Base-by-base conservation (phyloP, 2,888 invertebrate species). In the Pyrgus malvae region DNA sequence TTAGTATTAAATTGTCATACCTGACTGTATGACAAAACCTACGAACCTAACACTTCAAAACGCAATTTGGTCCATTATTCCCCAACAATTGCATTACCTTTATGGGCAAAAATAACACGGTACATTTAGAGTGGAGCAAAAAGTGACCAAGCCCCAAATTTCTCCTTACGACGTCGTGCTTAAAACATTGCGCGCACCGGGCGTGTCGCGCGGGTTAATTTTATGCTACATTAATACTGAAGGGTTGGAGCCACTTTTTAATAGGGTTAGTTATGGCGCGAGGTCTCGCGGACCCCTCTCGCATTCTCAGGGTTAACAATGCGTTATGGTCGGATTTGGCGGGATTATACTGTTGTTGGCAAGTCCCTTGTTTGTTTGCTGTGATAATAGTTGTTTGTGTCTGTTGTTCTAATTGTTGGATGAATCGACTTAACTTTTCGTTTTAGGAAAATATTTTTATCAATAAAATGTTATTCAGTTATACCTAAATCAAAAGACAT, bases 191-290 rank as follows among this genome's bases (percentile, higher is more conserved):
- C 68, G 69, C 70, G 80, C 84, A 76, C 65, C 74, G 63, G 67
- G 78, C 85, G 82, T 85, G 80, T 84, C 85, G 81, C 70, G 64
- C 77, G 77, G 83, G 80, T 89, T 89, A 85, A 89, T 89, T 89
- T 89, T 88, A 88, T 89, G 89, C 85, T 88, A 88, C 89, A 89
- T 89, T 89, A 89, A 85, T 83, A 77, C 74, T 65, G 69, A 75
- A 82, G 84, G 80, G 75, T 75, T 64, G 61, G 58, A 62, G 77
- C 78, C 83, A 83, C 78, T 85, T 86, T 88, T 86, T 88, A 86
- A 87, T 86, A 78, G 83, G 83, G 85, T 88, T 88, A 85, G 88
- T 81, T 84, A 87, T 85, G 86, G 83, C 76, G 64, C 71, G 68
- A 76, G 77, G 77, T 72, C 76, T 69, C 70, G 61, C 58, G 69